Percentiles rank a stretch among this genome's conserved stretches.
Evolutionary conservation across 2,888 invertebrate species (phyloP).

Genomic region (Synanthedon andrenaeformis): DNA sequence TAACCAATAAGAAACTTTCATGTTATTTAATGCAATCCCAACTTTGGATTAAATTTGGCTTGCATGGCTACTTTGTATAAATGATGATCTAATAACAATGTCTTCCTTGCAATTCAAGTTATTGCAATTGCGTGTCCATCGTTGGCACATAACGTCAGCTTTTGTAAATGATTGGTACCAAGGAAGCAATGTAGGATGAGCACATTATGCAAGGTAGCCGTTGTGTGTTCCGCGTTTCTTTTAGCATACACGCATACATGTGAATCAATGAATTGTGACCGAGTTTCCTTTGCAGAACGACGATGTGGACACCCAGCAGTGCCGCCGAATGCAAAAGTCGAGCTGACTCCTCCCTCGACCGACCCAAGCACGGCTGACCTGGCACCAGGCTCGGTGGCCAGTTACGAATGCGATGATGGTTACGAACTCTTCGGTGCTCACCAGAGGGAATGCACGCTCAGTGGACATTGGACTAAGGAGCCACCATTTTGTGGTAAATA

Average conservation of each 20-base stretch:
- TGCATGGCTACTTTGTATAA: background rate
- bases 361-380: constrained; percentile 62
- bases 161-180: background rate
- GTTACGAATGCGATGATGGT: constrained; percentile 87
- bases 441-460: constrained; percentile 76
- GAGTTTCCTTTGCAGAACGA: constrained; percentile 32
- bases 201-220: background rate
- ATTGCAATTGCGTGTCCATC: background rate
- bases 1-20: background rate
- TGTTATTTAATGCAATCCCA: background rate
- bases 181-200: background rate
- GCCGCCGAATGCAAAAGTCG: constrained; percentile 83
- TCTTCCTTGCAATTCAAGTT: background rate
- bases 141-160: background rate
- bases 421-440: constrained; percentile 88
- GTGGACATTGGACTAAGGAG: constrained; percentile 84
- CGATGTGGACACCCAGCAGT: constrained; percentile 88
- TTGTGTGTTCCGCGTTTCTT: background rate
- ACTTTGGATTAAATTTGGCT: background rate
- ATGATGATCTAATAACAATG: background rate
- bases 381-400: constrained; percentile 73
- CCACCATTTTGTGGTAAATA: constrained; percentile 85
- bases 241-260: background rate
- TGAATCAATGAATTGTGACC: background rate
- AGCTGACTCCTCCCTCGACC: constrained; percentile 26